Percentiles rank a stretch among this genome's conserved stretches.
phyloP scores from a whole-genome alignment of 2,797 vertebrate genomes.

The Pseudochaenichthys georgianus region DNA sequence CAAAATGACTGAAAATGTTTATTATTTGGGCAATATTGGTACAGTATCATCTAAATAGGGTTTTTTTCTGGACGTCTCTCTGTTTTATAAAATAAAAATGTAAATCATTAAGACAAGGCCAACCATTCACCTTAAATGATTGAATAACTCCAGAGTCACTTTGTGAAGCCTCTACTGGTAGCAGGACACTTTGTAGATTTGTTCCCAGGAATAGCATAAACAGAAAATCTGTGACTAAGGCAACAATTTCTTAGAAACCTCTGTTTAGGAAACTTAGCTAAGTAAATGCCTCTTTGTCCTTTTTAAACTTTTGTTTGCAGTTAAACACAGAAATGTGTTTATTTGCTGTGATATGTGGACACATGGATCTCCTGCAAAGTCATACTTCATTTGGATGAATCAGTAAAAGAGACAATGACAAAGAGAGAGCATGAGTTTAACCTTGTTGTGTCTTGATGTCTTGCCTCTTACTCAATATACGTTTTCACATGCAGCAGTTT shows the following conservation, averaged over 20 bases:
- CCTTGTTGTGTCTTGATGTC: constrained; percentile 50
- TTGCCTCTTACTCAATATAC: constrained; percentile 19
- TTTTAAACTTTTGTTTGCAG: constrained; percentile 49
- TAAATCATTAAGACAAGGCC: constrained; percentile 39
- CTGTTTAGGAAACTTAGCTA: constrained; percentile 38
- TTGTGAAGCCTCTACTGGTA: constrained; percentile 43
- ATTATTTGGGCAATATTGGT: constrained; percentile 30
- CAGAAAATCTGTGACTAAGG: constrained; percentile 58
- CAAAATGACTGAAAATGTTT: constrained; percentile 51
- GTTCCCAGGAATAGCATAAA: constrained; percentile 56
- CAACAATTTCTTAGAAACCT: constrained; percentile 45
- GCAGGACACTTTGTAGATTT: constrained; percentile 38
- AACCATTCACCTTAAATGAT: constrained; percentile 31
- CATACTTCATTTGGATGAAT: constrained; percentile 38
- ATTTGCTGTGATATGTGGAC: constrained; percentile 35
- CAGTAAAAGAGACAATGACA: constrained; percentile 41
- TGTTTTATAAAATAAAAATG: constrained; percentile 21
- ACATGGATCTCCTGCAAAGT: constrained; percentile 31
- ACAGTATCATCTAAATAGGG: constrained; percentile 33
- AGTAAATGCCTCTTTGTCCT: constrained; percentile 45
- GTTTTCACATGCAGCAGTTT: constrained; percentile 31
- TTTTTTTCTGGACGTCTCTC: constrained; percentile 12
- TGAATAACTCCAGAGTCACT: constrained; percentile 44
- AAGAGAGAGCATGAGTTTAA: constrained; percentile 28
- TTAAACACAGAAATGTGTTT: constrained; percentile 48